Evolutionary conservation across 2,113 vertebrate species (phyloP).

Genomic region (Heliornis fulica): DNA sequence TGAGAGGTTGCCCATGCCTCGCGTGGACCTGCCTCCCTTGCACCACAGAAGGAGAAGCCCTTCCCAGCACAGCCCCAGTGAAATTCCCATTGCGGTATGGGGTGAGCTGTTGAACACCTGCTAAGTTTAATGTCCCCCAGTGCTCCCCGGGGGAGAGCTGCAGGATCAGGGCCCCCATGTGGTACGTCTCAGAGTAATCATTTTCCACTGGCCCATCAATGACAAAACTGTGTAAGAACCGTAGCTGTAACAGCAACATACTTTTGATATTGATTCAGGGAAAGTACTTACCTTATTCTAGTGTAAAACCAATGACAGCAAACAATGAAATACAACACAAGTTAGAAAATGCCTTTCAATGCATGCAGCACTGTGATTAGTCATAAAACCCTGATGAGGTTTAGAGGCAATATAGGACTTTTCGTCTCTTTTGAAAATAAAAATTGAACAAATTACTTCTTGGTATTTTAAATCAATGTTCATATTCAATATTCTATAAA

Average conservation of each 20-base stretch:
- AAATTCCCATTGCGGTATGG: neutral
- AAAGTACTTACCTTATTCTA: slow-evolving; percentile 97
- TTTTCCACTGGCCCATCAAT: neutral
- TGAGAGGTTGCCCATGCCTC: neutral
- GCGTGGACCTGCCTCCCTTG: neutral
- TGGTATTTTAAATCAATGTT: slow-evolving; percentile 50
- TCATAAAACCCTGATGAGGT: slow-evolving; percentile 91
- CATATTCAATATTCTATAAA: slow-evolving; percentile 64
- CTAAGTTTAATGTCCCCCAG: neutral
- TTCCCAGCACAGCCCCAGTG: neutral
- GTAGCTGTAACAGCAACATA: neutral
- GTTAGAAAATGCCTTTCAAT: slow-evolving; percentile 96
- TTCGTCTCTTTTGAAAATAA: slow-evolving; percentile 86
- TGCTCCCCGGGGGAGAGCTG: neutral
- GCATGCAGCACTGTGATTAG: slow-evolving; percentile 91
- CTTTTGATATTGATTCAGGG: slow-evolving; percentile 16
- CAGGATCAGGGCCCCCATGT: neutral
- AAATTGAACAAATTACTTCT: slow-evolving; percentile 84
- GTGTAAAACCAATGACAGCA: slow-evolving; percentile 97
- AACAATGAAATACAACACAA: slow-evolving; percentile 99
- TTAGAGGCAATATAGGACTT: slow-evolving; percentile 83
- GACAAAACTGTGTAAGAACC: neutral
- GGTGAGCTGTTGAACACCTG: neutral
- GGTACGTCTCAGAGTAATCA: neutral
- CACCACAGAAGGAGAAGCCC: neutral